Conservation (phyloP, 2,113 vertebrate species). For the Spermophilus dauricus region DNA sequence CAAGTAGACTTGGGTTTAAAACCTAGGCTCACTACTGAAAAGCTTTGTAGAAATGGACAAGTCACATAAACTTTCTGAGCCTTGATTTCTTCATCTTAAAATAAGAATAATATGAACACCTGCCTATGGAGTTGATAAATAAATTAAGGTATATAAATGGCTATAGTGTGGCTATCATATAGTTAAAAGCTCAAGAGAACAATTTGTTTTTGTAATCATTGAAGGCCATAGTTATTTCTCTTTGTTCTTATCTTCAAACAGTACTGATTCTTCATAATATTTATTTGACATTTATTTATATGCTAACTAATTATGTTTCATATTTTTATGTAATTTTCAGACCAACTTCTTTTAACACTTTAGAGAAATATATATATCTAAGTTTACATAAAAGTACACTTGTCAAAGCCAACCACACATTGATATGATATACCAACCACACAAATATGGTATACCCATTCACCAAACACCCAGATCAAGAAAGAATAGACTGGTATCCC, state of each 20-base stretch:
- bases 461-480: background rate
- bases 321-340: constrained; percentile 25
- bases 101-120: background rate
- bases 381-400: background rate
- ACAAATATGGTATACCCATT: background rate
- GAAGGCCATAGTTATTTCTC: background rate
- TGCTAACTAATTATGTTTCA: background rate
- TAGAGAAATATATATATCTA: background rate
- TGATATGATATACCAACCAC: background rate
- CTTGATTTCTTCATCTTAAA: background rate
- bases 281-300: background rate
- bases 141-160: background rate
- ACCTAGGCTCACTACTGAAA: background rate
- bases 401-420: background rate
- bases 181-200: background rate
- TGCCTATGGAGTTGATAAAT: background rate
- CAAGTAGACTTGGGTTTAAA: background rate
- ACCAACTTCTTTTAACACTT: background rate
- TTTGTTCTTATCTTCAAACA: constrained; percentile 41
- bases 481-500: background rate
- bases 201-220: background rate
- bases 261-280: background rate
- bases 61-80: background rate
- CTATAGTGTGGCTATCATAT: background rate
- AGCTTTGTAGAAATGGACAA: background rate